These are phyloP conservation scores for Parambassis ranga DNA, from an alignment of 2,797 vertebrate species.

Conservation along the genomic window DNA sequence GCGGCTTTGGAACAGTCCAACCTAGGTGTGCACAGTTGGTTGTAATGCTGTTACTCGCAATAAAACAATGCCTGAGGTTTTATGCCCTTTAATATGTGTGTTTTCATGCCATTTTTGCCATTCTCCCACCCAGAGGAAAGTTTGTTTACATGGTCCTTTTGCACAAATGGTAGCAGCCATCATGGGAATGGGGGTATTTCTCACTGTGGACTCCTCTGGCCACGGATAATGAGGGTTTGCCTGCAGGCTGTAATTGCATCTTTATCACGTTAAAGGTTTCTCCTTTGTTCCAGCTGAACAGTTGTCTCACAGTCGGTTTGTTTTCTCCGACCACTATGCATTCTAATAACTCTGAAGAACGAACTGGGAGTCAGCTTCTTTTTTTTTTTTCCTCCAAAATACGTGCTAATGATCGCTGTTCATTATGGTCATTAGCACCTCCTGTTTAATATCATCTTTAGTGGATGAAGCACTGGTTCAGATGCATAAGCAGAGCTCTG, in stretches of 20 bases:
- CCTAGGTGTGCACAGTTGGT: constrained; percentile 29
- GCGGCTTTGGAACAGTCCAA: constrained; percentile 24
- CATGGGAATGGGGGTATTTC: constrained; percentile 55
- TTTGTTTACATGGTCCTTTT: constrained; percentile 69
- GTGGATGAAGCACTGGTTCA: not conserved
- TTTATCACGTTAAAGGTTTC: constrained; percentile 63
- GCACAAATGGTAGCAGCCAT: constrained; percentile 61
- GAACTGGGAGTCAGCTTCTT: not conserved
- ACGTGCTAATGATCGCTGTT: constrained; percentile 21
- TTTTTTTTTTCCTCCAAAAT: not conserved
- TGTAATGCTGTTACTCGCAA: constrained; percentile 40
- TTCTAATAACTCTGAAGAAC: constrained; percentile 8
- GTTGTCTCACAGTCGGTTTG: constrained; percentile 37
- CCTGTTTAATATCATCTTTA: not conserved
- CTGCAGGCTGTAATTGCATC: constrained; percentile 69
- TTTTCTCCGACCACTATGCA: constrained; percentile 11
- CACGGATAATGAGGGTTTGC: constrained; percentile 62
- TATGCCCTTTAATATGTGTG: constrained; percentile 65
- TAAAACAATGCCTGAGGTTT: constrained; percentile 64
- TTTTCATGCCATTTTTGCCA: constrained; percentile 56
- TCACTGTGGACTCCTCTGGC: constrained; percentile 49
- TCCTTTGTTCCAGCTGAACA: constrained; percentile 45
- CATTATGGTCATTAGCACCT: constrained; percentile 13
- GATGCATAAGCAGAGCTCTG: not conserved
- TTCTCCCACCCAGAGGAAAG: constrained; percentile 53